These are phyloP conservation scores for Ooceraea biroi DNA, from an alignment of 1,140 invertebrate genomes.

Conservation along the genomic window DNA sequence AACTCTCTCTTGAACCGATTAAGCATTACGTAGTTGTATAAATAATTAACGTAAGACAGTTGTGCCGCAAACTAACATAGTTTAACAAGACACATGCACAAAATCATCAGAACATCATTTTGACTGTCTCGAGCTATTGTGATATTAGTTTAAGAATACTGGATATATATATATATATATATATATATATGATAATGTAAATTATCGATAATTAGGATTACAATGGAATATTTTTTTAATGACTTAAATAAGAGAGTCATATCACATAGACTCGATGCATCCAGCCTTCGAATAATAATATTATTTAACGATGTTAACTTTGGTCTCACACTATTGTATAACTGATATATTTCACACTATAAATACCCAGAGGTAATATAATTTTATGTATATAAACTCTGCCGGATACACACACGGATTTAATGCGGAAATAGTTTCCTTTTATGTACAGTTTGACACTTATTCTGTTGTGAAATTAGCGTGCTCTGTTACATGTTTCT, in stretches of 20 bases:
- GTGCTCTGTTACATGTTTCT: slow-evolving; percentile 68
- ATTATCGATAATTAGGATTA: slow-evolving; percentile 74
- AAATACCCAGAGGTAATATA: slow-evolving; percentile 69
- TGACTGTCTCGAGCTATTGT: slow-evolving; percentile 84
- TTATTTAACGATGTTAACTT: slow-evolving; percentile 69
- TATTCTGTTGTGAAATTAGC: slow-evolving; percentile 64
- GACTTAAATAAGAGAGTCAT: slow-evolving; percentile 70
- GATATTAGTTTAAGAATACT: slow-evolving; percentile 84
- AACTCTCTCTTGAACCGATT: slow-evolving; percentile 53
- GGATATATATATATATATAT: slow-evolving; percentile 75
- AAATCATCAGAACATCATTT: slow-evolving; percentile 77
- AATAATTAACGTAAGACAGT: slow-evolving; percentile 37
- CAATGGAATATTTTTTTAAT: slow-evolving; percentile 83
- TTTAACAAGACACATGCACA: slow-evolving; percentile 68
- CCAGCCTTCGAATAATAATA: slow-evolving; percentile 63
- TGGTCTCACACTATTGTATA: slow-evolving; percentile 60
- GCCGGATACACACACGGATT: slow-evolving; percentile 54
- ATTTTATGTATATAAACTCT: slow-evolving; percentile 72
- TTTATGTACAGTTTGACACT: slow-evolving; percentile 69
- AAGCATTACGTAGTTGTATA: slow-evolving; percentile 61
- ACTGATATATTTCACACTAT: slow-evolving; percentile 59
- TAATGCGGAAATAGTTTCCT: slow-evolving; percentile 62
- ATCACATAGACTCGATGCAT: slow-evolving; percentile 71
- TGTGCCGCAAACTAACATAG: slow-evolving; percentile 21
- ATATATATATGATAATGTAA: slow-evolving; percentile 76